A percentile compares a stretch with the other conserved stretches of the same genome.
Conservation (phyloP, 2,113 vertebrate species). For the Tupaia tana region DNA sequence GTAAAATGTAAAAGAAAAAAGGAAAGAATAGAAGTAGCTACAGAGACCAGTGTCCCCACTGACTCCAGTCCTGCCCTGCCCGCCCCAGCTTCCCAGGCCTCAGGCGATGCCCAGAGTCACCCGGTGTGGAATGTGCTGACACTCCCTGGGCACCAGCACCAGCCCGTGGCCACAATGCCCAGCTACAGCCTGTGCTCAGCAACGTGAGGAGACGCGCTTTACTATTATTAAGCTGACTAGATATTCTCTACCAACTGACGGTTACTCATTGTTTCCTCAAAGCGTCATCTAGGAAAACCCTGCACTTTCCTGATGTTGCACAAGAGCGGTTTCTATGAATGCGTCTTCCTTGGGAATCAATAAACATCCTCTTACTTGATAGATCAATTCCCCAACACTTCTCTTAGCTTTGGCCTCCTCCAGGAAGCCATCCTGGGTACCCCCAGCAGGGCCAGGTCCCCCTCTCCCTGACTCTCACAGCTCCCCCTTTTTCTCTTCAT, state of each 20-base stretch:
- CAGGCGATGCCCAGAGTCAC: no score
- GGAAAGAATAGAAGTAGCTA: neutral
- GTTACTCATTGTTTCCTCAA: neutral
- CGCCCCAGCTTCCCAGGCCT: neutral
- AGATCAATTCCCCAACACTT: neutral
- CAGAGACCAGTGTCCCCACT: neutral
- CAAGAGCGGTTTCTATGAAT: neutral
- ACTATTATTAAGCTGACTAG: neutral
- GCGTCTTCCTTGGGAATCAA: neutral
- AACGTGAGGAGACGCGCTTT: neutral
- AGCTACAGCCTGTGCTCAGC: neutral
- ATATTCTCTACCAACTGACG: neutral
- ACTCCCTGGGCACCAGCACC: neutral
- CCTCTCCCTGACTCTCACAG: neutral
- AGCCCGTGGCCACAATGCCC: neutral
- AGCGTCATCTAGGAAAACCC: neutral
- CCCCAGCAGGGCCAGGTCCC: neutral
- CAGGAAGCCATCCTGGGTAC: neutral
- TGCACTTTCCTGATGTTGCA: neutral
- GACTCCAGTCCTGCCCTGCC: neutral
- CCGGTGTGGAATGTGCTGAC: neutral
- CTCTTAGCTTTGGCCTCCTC: neutral
- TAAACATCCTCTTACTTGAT: neutral
- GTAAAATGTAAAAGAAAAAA: no score
- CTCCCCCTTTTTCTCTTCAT: neutral